Conservation (phyloP, 2,113 vertebrate species). For the Xenopus laevis region DNA sequence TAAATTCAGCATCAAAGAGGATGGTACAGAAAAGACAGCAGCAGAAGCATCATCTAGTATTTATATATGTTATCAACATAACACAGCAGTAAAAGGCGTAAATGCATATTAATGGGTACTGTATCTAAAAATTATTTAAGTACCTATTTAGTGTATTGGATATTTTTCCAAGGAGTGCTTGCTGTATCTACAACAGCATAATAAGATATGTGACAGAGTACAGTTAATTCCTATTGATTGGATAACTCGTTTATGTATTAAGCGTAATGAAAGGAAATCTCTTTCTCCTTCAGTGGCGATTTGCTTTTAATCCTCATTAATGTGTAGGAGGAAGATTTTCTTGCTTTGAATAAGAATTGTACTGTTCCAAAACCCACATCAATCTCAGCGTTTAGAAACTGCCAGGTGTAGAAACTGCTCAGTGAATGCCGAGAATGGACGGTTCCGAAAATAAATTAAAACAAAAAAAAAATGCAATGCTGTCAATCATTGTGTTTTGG, state of each 20-base stretch:
- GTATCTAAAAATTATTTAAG: constrained; percentile 80
- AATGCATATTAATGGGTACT: constrained; percentile 80
- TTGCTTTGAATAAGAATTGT: too few relatives aligned
- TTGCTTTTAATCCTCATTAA: constrained; percentile 40
- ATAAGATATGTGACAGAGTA: constrained; percentile 72
- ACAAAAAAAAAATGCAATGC: too few relatives aligned
- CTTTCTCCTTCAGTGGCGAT: constrained; percentile 54
- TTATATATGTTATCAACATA: constrained; percentile 82
- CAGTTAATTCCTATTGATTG: constrained; percentile 78
- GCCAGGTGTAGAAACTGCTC: too few relatives aligned
- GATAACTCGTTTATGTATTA: constrained; percentile 69
- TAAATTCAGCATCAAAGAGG: constrained; percentile 78
- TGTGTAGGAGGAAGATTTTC: too few relatives aligned
- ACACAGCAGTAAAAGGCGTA: constrained; percentile 80
- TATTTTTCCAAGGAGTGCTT: constrained; percentile 74
- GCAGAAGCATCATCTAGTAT: constrained; percentile 81
- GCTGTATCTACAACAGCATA: constrained; percentile 74
- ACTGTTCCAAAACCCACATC: too few relatives aligned
- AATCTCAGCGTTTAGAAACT: too few relatives aligned
- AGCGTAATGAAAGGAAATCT: constrained; percentile 64
- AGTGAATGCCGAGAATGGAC: too few relatives aligned
- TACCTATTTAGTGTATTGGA: constrained; percentile 82
- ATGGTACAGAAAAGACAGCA: constrained; percentile 83
- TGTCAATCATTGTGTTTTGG: too few relatives aligned
- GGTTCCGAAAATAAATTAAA: too few relatives aligned